phyloP scores from a whole-genome alignment of 2,797 vertebrate genomes.

The Pachyuromys duprasi region DNA sequence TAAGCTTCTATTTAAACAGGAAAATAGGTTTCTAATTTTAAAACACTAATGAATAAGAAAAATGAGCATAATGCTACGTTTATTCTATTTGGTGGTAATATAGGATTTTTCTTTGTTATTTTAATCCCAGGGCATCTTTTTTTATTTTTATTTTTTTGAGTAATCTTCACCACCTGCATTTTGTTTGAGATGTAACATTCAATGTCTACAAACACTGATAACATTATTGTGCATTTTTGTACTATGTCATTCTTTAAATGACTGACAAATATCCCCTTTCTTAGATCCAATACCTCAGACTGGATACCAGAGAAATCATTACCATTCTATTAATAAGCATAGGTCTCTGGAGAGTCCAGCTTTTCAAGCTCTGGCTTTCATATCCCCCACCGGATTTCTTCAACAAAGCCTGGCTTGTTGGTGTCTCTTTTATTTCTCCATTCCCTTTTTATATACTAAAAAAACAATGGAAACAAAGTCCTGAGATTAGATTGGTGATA shows the following conservation, averaged over 20 bases:
- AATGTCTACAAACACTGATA: conserved; percentile 81
- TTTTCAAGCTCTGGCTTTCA: conserved; percentile 71
- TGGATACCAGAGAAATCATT: conserved; percentile 75
- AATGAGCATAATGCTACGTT: conserved; percentile 68
- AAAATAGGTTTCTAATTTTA: conserved; percentile 68
- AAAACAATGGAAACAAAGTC: conserved; percentile 77
- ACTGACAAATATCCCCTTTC: conserved; percentile 81
- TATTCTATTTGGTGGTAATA: conserved; percentile 65
- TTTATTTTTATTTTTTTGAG: not conserved
- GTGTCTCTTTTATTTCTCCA: conserved; percentile 74
- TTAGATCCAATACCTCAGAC: conserved; percentile 65
- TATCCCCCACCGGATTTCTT: conserved; percentile 70
- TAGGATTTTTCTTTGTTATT: conserved; percentile 70
- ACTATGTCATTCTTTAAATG: conserved; percentile 75
- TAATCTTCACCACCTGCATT: conserved; percentile 70
- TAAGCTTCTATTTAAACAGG: conserved; percentile 75
- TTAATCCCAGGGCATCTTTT: conserved; percentile 48
- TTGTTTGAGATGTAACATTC: conserved; percentile 78
- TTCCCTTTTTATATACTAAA: conserved; percentile 50
- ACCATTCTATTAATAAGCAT: conserved; percentile 80
- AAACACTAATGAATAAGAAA: conserved; percentile 76
- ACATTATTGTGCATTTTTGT: conserved; percentile 79
- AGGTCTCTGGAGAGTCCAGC: conserved; percentile 71
- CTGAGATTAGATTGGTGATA: conserved; percentile 75
- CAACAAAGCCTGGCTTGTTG: conserved; percentile 66